Percentiles rank a stretch among this genome's conserved stretches.
Conservation (phyloP, 2,113 vertebrate species). For the Kryptolebias marmoratus region DNA sequence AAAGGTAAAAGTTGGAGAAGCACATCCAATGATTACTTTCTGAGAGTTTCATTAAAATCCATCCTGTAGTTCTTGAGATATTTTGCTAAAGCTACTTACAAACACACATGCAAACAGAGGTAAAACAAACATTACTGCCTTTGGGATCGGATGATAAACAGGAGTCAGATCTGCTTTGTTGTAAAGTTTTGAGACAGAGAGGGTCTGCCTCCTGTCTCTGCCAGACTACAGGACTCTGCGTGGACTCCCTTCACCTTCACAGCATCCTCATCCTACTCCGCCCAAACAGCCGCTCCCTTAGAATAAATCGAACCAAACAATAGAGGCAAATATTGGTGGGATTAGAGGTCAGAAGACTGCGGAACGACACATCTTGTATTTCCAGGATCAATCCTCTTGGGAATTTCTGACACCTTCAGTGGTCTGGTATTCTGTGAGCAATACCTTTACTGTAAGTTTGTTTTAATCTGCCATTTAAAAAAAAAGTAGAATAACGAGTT, state of each 20-base stretch:
- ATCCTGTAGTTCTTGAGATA: too few species aligned
- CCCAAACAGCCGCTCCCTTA: slow-evolving; percentile 28
- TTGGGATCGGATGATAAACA: too few species aligned
- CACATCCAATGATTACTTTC: too few species aligned
- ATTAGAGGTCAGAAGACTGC: slow-evolving; percentile 64
- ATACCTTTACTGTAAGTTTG: slow-evolving; percentile 44
- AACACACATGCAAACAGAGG: too few species aligned
- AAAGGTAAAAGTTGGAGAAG: too few species aligned
- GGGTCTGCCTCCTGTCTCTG: too few species aligned
- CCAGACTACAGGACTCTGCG: not conserved
- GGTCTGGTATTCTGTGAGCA: slow-evolving; percentile 49
- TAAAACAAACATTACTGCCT: too few species aligned
- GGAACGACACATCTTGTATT: slow-evolving; percentile 64
- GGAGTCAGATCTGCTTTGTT: too few species aligned
- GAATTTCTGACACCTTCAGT: slow-evolving; percentile 66
- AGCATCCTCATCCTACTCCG: slow-evolving; percentile 44
- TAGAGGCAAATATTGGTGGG: slow-evolving; percentile 59
- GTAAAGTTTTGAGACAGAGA: not conserved
- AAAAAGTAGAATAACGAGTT: slow-evolving; percentile 64
- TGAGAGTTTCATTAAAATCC: too few species aligned
- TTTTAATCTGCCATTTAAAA: slow-evolving; percentile 59
- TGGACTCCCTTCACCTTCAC: slow-evolving; percentile 33
- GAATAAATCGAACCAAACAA: slow-evolving; percentile 69
- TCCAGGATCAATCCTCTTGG: slow-evolving; percentile 62
- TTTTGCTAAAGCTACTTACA: too few species aligned